These are phyloP conservation scores for Eilema caniola DNA, from an alignment of 2,888 invertebrate species.

Conservation along the genomic window DNA sequence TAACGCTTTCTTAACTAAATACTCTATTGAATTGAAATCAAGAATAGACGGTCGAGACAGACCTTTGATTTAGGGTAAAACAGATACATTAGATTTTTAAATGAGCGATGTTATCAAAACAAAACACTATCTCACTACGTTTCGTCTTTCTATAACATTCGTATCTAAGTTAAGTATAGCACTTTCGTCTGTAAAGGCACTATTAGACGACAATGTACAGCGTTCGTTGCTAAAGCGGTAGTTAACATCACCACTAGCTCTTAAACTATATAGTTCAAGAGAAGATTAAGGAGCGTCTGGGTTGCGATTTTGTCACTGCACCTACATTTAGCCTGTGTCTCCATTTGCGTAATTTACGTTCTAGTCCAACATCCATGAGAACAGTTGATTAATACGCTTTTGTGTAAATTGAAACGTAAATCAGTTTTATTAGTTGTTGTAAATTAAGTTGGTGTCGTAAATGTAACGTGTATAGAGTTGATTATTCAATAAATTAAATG, in stretches of 20 bases:
- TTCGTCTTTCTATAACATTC: not conserved
- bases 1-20: too few relatives aligned
- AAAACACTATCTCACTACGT: not conserved
- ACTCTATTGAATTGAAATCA: too few relatives aligned
- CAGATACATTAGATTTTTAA: not conserved
- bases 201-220: slow-evolving; percentile 3
- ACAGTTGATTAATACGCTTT: slow-evolving; percentile 10
- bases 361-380: slow-evolving; percentile 16
- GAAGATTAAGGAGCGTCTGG: slow-evolving; percentile 43
- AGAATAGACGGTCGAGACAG: too few relatives aligned
- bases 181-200: not conserved
- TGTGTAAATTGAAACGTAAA: not conserved
- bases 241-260: slow-evolving; percentile 35
- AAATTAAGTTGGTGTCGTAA: not conserved
- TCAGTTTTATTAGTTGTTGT: not conserved
- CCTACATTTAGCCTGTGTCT: slow-evolving; percentile 34
- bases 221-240: slow-evolving; percentile 7
- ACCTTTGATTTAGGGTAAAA: too few relatives aligned
- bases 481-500: not conserved
- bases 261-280: slow-evolving; percentile 34
- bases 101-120: not conserved
- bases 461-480: not conserved
- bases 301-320: slow-evolving; percentile 40
- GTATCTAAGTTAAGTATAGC: not conserved
- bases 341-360: slow-evolving; percentile 36